phyloP scores from a whole-genome alignment of 2,113 vertebrate genomes.

The Poeciliopsis turrubarensis region DNA sequence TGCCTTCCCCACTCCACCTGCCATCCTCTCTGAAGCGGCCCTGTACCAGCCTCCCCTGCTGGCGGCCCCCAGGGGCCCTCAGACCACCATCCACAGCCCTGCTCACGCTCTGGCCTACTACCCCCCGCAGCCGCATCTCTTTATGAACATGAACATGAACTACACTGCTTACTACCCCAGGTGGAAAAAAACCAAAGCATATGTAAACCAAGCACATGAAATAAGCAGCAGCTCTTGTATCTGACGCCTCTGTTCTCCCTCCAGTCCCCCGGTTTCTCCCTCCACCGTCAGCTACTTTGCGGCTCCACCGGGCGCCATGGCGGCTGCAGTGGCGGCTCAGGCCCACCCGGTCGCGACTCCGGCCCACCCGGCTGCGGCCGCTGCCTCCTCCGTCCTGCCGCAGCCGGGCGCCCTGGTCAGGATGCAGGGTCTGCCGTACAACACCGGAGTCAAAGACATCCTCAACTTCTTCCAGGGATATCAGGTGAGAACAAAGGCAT shows the following conservation, averaged over 20 bases:
- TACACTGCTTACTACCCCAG: slow-evolving; percentile 98
- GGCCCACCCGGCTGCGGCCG: slow-evolving; percentile 61
- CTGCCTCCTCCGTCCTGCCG: slow-evolving; percentile 81
- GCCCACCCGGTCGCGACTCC: slow-evolving; percentile 70
- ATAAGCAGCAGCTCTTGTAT: neutral
- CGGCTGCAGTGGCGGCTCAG: slow-evolving; percentile 83
- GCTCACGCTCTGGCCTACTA: slow-evolving; percentile 90
- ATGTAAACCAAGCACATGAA: neutral
- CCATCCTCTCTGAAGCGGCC: slow-evolving; percentile 88
- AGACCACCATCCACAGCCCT: slow-evolving; percentile 75
- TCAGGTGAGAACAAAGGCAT: slow-evolving; percentile 83
- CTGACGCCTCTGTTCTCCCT: neutral
- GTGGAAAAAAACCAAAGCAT: slow-evolving; percentile 41
- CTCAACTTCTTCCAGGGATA: slow-evolving; percentile 97
- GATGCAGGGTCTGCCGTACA: slow-evolving; percentile 97
- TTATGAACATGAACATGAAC: slow-evolving; percentile 92
- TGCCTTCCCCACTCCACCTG: slow-evolving; percentile 87
- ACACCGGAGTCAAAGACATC: slow-evolving; percentile 94
- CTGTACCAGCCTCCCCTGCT: slow-evolving; percentile 91
- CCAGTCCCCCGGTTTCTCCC: slow-evolving; percentile 93
- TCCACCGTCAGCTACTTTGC: slow-evolving; percentile 91
- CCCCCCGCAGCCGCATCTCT: slow-evolving; percentile 88
- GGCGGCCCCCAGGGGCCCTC: slow-evolving; percentile 85
- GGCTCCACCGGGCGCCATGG: slow-evolving; percentile 87
- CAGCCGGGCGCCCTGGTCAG: slow-evolving; percentile 90